Percentiles rank a stretch among this genome's conserved stretches.
Conservation (phyloP, 2,797 vertebrate genomes). For the Lagodon rhomboides region DNA sequence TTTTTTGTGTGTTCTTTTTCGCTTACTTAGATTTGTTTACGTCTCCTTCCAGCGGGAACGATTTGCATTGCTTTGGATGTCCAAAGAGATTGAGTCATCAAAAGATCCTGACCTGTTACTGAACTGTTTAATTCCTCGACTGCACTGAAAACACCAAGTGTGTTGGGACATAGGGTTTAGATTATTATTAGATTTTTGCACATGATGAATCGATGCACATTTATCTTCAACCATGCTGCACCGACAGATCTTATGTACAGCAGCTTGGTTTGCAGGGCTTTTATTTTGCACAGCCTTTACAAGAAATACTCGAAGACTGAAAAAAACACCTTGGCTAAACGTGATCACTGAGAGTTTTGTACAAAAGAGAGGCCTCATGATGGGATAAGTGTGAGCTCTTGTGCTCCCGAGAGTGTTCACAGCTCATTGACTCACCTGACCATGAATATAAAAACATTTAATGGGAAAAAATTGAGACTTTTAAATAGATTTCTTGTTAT, state of each 20-base stretch:
- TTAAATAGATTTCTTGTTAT: neutral
- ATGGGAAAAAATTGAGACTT: neutral
- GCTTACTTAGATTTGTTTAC: constrained; percentile 36
- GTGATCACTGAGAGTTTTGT: neutral
- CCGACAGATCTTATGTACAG: neutral
- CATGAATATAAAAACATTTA: neutral
- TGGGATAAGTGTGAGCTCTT: neutral
- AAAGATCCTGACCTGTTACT: neutral
- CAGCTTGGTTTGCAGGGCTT: neutral
- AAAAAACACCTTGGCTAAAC: neutral
- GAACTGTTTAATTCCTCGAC: neutral
- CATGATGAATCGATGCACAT: neutral
- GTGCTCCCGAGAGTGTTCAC: too few species aligned
- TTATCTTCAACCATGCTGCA: neutral
- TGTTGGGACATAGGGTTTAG: neutral
- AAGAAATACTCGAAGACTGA: neutral
- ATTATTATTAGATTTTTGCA: neutral
- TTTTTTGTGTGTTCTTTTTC: neutral
- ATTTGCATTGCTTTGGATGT: constrained; percentile 7
- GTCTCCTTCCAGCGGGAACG: constrained; percentile 28
- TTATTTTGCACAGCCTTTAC: neutral
- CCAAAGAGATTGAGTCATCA: neutral
- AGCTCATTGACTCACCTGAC: neutral
- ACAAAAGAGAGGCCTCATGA: neutral
- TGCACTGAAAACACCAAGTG: neutral